phyloP scores from a whole-genome alignment of 2,797 vertebrate genomes.

The Hylomyscus alleni region DNA sequence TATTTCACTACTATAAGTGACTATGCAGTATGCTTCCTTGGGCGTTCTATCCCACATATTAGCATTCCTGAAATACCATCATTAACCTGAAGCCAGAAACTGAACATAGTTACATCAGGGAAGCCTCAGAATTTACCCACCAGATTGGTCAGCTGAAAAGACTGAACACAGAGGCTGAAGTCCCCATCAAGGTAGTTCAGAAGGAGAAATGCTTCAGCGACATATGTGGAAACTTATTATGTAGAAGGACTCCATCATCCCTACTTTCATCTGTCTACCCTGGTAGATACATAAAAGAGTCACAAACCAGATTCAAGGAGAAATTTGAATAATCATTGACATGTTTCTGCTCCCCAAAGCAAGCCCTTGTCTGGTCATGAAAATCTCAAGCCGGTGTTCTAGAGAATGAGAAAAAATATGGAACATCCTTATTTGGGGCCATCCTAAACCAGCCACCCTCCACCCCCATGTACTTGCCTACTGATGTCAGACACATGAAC shows the following conservation, averaged over 20 bases:
- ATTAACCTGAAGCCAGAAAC: fast-evolving
- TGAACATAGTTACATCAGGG: neutral
- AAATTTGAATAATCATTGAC: neutral
- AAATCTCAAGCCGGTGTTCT: neutral
- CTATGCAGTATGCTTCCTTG: too few relatives aligned
- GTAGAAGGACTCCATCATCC: fast-evolving
- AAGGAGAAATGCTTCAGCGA: neutral
- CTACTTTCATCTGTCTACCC: neutral
- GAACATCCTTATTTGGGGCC: neutral
- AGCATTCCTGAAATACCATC: neutral
- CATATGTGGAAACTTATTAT: fast-evolving
- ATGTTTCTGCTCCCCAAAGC: neutral
- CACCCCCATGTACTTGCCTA: neutral
- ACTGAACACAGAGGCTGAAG: neutral
- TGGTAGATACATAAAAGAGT: neutral
- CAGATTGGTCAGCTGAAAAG: neutral
- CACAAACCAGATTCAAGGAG: conserved; percentile 10
- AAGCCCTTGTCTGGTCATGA: neutral
- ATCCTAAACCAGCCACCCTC: neutral
- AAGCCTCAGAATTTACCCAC: neutral
- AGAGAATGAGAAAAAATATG: neutral
- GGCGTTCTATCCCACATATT: neutral
- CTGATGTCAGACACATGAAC: neutral
- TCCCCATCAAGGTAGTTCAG: too few relatives aligned
- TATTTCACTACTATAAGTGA: neutral